Conservation (phyloP, 2,113 vertebrate genomes). For the Dasyornis broadbenti region DNA sequence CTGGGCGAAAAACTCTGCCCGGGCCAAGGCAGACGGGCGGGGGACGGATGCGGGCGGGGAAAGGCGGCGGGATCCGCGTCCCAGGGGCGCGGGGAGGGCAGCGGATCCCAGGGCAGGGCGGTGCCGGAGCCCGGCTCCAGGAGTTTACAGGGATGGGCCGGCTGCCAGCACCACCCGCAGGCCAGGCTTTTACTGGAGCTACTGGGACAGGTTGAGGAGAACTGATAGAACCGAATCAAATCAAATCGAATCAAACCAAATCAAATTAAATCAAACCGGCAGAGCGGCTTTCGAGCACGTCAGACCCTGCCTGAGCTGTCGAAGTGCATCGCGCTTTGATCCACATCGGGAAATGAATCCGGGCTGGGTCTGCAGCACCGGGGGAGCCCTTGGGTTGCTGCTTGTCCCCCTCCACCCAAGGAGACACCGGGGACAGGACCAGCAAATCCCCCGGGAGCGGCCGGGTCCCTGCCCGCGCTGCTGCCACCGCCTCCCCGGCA, state of each 20-base stretch:
- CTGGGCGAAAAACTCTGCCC: background rate
- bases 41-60: background rate
- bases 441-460: background rate
- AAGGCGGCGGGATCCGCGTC: fast-evolving
- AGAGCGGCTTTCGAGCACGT: background rate
- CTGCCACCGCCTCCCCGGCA: background rate
- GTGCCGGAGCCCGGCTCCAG: background rate
- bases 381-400: background rate
- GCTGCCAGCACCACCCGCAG: background rate
- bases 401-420: background rate
- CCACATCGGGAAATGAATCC: fast-evolving
- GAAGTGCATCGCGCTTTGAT: fast-evolving
- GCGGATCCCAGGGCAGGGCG: background rate
- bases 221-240: background rate
- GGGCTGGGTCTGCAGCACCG: background rate
- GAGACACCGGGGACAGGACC: background rate
- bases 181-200: background rate
- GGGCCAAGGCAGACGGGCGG: background rate
- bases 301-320: background rate
- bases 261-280: background rate
- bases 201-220: background rate
- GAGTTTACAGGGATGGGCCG: background rate
- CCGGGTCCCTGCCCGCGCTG: background rate
- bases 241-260: background rate
- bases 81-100: background rate